Evolutionary conservation across 2,113 vertebrate species (phyloP), one percentile per base, ranked within the genome.

Genomic region (Eurystomus gularis): DNA sequence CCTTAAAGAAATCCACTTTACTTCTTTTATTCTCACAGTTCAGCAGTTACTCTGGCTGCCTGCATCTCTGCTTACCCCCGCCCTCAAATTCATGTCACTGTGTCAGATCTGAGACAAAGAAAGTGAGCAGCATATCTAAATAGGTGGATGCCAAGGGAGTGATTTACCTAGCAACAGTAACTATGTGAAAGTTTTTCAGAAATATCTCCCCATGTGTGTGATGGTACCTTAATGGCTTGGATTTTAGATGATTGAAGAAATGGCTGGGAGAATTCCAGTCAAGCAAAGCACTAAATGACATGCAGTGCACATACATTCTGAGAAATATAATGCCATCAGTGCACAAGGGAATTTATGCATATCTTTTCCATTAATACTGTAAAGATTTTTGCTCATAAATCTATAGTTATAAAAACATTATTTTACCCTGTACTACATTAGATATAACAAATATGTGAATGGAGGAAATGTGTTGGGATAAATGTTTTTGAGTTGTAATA

Each of bases 151-250:
- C 70, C 88, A 84, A 94, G 95, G 92, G 88, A 97, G 20, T 79
- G 94, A 96, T 96, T 94, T 95, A 96, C 96, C 73, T 96, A 96
- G 96, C 95, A 97, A 97, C 96, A 84, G 96, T 97, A 95, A 90
- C 96, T 89, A 96, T 66, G 95, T 57, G 80, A 69, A 96, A 94
- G 88, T 93, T 95, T 92, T 93, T 75, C 57, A 86, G 77, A 86
- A 93, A 92, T 72, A 9, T 57, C 80, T 95, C 62, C 21, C 33
- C 84, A 69, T 91, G 69, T 46, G 28, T 88, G 51, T 75, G 73
- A 69, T 46, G 21, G 58, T 77, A 73, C 54, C 46, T 93, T 96
- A 94, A 96, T 81, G 86, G 52, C 31, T 89, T 93, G 48, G 24
- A n/a, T 86, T 93, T 94, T 26, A 92, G 65, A 64, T 40, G n/a